These are phyloP conservation scores for Eutolmus rufibarbis DNA, from an alignment of 2,888 invertebrate species.

Conservation along the genomic window DNA sequence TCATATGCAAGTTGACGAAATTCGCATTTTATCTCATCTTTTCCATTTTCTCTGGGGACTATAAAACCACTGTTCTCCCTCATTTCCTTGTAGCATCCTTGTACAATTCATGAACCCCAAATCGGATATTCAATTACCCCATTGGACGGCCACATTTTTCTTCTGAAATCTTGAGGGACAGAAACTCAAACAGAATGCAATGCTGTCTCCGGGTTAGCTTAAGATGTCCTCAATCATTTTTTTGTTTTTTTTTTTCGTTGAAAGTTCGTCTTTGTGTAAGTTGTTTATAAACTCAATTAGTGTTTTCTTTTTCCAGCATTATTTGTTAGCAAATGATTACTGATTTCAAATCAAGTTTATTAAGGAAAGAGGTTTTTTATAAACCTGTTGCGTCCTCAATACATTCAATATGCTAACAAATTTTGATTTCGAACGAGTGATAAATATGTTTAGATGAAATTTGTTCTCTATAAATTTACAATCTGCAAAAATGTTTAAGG, in stretches of 20 bases:
- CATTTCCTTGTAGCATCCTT: background rate
- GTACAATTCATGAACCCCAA: background rate
- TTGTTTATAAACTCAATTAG: background rate
- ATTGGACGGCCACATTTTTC: background rate
- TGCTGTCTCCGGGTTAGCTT: background rate
- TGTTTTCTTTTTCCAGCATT: background rate
- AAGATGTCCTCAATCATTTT: background rate
- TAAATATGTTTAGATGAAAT: too few species aligned
- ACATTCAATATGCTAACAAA: too few species aligned
- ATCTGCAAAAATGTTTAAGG: too few species aligned
- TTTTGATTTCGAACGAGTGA: too few species aligned
- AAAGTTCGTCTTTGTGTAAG: background rate
- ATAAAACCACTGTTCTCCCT: background rate
- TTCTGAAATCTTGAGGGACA: background rate
- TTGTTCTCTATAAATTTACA: too few species aligned
- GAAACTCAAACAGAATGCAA: background rate
- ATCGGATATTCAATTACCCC: background rate
- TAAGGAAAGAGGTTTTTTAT: too few species aligned
- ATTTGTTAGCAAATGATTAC: background rate
- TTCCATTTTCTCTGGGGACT: background rate
- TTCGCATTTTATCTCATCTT: background rate
- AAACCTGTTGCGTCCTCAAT: too few species aligned
- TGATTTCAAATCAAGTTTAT: too few species aligned
- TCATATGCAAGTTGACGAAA: background rate
- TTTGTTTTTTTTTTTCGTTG: too few species aligned